Conservation (phyloP, 2,888 invertebrate species). For the Dermolepida albohirtum region DNA sequence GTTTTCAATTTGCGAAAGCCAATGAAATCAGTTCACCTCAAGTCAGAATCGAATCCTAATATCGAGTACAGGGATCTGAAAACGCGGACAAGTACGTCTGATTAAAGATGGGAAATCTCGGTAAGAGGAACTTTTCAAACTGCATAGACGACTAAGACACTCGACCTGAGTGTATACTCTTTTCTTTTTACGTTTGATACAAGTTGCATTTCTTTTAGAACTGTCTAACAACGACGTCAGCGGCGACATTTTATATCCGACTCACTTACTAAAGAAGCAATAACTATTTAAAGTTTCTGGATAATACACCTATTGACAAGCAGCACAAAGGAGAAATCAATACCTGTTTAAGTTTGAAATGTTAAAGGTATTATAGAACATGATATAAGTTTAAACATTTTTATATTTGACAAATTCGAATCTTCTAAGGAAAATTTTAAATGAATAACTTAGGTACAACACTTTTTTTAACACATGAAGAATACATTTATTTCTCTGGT, state of each 20-base stretch:
- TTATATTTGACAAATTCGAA: no score
- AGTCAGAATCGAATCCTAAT: not conserved
- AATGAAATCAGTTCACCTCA: slow-evolving; percentile 42
- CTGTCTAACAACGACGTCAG: not conserved
- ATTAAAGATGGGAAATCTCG: slow-evolving; percentile 17
- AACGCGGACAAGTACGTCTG: slow-evolving; percentile 18
- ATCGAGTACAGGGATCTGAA: not conserved
- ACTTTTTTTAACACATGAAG: no score
- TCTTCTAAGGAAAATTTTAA: no score
- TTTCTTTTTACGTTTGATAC: not conserved
- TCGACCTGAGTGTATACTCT: not conserved
- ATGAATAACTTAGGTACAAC: no score
- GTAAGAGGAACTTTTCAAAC: not conserved
- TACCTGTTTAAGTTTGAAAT: no score
- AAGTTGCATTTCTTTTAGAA: not conserved
- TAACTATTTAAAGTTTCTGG: slow-evolving; percentile 3
- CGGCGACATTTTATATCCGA: slow-evolving; percentile 4
- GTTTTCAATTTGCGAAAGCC: slow-evolving; percentile 43
- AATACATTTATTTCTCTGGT: no score
- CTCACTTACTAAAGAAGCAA: not conserved
- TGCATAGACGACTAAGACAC: not conserved
- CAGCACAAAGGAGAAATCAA: no score
- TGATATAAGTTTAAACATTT: no score
- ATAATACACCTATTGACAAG: no score
- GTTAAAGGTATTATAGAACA: no score